Conservation (phyloP, 2,113 vertebrate genomes). For the Picathartes gymnocephalus region DNA sequence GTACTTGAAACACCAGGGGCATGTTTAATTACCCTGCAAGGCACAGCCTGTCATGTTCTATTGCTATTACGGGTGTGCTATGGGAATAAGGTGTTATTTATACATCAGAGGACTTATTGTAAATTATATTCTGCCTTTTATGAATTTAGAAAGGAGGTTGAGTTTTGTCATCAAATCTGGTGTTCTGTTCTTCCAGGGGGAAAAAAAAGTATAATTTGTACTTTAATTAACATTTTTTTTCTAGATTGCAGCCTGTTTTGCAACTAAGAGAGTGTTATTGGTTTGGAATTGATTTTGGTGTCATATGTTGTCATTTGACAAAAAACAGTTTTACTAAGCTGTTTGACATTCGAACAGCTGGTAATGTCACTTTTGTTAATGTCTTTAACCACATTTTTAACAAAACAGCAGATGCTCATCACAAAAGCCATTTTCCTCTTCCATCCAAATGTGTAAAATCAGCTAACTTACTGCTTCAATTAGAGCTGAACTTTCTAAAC, state of each 20-base stretch:
- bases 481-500: background rate
- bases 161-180: slow-evolving; percentile 18
- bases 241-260: slow-evolving; percentile 54
- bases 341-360: slow-evolving; percentile 80
- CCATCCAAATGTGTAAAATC: slow-evolving; percentile 66
- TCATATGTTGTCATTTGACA: slow-evolving; percentile 81
- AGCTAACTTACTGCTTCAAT: slow-evolving; percentile 42
- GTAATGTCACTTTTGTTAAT: slow-evolving; percentile 82
- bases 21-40: slow-evolving; percentile 37
- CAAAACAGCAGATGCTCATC: slow-evolving; percentile 86
- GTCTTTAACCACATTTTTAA: slow-evolving; percentile 82
- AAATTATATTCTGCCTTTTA: background rate
- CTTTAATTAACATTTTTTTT: slow-evolving; percentile 62
- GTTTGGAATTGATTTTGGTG: slow-evolving; percentile 79
- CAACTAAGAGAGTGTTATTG: slow-evolving; percentile 69
- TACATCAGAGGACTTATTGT: background rate
- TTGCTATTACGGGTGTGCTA: background rate
- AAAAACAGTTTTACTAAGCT: slow-evolving; percentile 78
- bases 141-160: slow-evolving; percentile 20
- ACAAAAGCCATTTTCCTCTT: slow-evolving; percentile 82
- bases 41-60: background rate
- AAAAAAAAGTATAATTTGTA: slow-evolving; percentile 57
- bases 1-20: background rate
- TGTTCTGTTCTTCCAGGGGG: background rate
- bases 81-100: slow-evolving; percentile 34